phyloP scores from a whole-genome alignment of 2,113 vertebrate genomes.

The Perca fluviatilis region DNA sequence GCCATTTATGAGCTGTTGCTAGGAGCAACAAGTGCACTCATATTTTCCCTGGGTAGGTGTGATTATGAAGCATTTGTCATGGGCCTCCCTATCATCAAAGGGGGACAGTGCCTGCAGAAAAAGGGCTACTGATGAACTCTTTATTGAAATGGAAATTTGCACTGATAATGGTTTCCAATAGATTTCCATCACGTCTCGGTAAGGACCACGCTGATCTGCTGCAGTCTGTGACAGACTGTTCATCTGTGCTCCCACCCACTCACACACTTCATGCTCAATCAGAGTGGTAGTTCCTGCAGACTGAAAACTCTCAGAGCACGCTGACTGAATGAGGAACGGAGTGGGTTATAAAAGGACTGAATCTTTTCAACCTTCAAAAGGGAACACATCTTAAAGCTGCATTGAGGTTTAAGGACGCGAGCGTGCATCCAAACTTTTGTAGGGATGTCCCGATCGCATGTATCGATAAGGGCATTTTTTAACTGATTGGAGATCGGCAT shows the following conservation, averaged over 20 bases:
- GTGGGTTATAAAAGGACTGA: not conserved
- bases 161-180: constrained; percentile 44
- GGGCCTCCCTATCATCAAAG: constrained; percentile 21
- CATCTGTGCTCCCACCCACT: constrained; percentile 28
- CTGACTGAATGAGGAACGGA: not conserved
- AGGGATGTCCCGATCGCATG: too few relatives aligned
- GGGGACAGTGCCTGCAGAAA: constrained; percentile 3
- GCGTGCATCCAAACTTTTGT: too few relatives aligned
- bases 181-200: constrained; percentile 40
- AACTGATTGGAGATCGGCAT: too few relatives aligned
- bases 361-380: constrained; percentile 3
- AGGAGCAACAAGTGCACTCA: constrained; percentile 58
- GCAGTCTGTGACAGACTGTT: not conserved
- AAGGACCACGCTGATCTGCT: constrained; percentile 3
- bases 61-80: constrained; percentile 56
- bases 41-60: constrained; percentile 34
- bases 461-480: too few relatives aligned
- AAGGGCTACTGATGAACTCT: constrained; percentile 37
- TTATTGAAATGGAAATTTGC: constrained; percentile 46
- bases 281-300: constrained; percentile 39
- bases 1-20: constrained; percentile 52
- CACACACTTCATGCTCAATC: constrained; percentile 33
- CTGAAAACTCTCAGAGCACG: constrained; percentile 22
- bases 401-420: too few relatives aligned
- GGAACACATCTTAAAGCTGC: not conserved